Evolutionary conservation across 1,140 invertebrate species (phyloP).

Genomic region (Pseudomyrmex dendroicus): DNA sequence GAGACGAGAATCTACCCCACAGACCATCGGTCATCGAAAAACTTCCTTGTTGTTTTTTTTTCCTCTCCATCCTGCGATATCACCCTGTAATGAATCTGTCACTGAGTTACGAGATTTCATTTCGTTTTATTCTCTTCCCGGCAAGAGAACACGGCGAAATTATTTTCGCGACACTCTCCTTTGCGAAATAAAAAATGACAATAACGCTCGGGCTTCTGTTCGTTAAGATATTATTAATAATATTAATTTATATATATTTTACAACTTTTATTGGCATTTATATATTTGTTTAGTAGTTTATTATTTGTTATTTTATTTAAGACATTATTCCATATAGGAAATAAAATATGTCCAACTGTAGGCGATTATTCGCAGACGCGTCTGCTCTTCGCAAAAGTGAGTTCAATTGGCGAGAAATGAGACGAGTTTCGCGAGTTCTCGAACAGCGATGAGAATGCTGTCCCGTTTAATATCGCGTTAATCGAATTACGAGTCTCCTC

Average conservation of each 20-base stretch:
- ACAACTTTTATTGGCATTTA: no score
- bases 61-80: conserved; percentile 54
- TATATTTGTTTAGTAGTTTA: no score
- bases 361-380: background rate
- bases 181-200: conserved; percentile 11
- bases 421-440: background rate
- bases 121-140: conserved; percentile 45
- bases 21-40: conserved; percentile 79
- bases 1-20: conserved; percentile 81
- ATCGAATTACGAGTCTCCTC: conserved; percentile 33
- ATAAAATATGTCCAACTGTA: no score
- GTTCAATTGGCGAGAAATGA: background rate
- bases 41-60: conserved; percentile 51
- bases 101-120: conserved; percentile 69
- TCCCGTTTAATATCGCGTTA: background rate
- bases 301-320: no score
- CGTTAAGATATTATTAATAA: no score
- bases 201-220: background rate
- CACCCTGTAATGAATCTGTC: conserved; percentile 72
- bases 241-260: no score
- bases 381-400: background rate
- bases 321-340: no score
- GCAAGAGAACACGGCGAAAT: conserved; percentile 13
- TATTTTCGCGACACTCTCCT: conserved; percentile 59
- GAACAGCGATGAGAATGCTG: background rate